Evolutionary conservation across 92 coral and sea anemone genomes (phyloP).

Genomic region (Isaurus tuberculatus): DNA sequence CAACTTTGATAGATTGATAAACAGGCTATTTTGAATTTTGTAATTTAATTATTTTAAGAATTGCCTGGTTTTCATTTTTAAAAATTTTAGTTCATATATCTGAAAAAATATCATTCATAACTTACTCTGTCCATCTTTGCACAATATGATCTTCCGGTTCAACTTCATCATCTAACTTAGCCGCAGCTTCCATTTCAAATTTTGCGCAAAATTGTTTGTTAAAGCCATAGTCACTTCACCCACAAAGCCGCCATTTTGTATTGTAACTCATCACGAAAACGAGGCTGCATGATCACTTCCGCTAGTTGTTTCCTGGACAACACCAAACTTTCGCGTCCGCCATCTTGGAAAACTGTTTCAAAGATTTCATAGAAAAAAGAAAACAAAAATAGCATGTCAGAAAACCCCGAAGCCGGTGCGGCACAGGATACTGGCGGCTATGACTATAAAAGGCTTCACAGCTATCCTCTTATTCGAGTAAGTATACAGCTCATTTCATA

Average conservation of each 20-base stretch:
- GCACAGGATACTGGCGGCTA: conserved; percentile 87
- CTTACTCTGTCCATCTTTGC: conserved; percentile 73
- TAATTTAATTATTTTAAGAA: too few relatives aligned
- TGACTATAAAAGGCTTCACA: conserved; percentile 97
- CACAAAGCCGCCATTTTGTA: not conserved
- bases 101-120: too few relatives aligned
- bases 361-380: not conserved
- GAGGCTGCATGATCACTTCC: conserved; percentile 29
- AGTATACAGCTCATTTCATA: not conserved
- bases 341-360: conserved; percentile 68
- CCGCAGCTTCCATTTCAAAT: conserved; percentile 48
- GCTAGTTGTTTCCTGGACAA: conserved; percentile 56
- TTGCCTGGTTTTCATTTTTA: too few relatives aligned
- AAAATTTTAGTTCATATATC: too few relatives aligned
- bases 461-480: conserved; percentile 92
- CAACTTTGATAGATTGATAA: too few relatives aligned
- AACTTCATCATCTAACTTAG: not conserved
- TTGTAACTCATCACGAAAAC: conserved; percentile 29
- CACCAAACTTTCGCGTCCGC: conserved; percentile 57
- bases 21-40: too few relatives aligned
- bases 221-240: not conserved
- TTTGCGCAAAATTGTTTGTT: too few relatives aligned
- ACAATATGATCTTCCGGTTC: conserved; percentile 45
- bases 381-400: conserved; percentile 55
- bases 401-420: conserved; percentile 78